These are phyloP conservation scores for Marronus borbonicus DNA, from an alignment of 2,888 invertebrate species.

Conservation along the genomic window DNA sequence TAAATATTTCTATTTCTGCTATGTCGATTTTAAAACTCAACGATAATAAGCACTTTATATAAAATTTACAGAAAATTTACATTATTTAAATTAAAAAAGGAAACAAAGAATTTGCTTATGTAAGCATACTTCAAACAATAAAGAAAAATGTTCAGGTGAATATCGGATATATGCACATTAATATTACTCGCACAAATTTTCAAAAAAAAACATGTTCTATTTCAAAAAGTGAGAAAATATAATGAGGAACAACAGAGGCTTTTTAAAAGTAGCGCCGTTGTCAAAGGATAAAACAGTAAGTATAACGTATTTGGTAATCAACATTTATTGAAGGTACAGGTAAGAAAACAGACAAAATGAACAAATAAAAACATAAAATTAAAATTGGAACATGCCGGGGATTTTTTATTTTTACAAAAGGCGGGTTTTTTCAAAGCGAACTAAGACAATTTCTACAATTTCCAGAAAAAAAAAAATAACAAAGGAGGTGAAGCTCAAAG, in stretches of 20 bases:
- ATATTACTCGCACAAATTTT: conserved; percentile 32
- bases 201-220: neutral
- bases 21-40: no score
- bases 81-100: conserved; percentile 16
- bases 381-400: conserved; percentile 41
- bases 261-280: conserved; percentile 21
- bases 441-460: conserved; percentile 35
- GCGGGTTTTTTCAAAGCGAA: conserved; percentile 42
- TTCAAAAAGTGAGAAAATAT: conserved; percentile 26
- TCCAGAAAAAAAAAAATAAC: conserved; percentile 10
- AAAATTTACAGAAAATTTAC: neutral
- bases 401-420: conserved; percentile 25
- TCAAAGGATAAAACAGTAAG: conserved; percentile 48
- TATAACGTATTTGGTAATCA: conserved; percentile 46
- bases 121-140: conserved; percentile 13
- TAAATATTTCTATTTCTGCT: no score
- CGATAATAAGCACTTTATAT: conserved; percentile 40
- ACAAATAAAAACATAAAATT: conserved; percentile 20
- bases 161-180: conserved; percentile 31
- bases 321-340: conserved; percentile 48
- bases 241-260: conserved; percentile 37
- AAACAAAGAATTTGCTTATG: conserved; percentile 50
- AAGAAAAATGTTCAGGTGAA: conserved; percentile 18
- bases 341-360: conserved; percentile 41
- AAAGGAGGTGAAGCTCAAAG: conserved; percentile 23